phyloP scores from a whole-genome alignment of 2,797 vertebrate genomes.

The Neosilurus mollespiculum region DNA sequence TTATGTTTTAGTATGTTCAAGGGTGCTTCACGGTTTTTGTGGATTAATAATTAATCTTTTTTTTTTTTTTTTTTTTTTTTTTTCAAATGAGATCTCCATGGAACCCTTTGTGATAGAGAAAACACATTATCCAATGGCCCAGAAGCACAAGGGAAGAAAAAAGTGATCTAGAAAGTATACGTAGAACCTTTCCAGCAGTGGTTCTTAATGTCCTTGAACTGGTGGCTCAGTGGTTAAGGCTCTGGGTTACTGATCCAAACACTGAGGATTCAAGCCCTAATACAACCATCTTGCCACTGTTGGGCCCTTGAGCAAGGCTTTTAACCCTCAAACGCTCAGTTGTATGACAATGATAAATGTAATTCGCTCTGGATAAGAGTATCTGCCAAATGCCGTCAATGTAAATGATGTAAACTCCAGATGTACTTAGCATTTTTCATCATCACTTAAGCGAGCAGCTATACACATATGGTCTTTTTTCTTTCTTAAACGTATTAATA shows the following conservation, averaged over 20 bases:
- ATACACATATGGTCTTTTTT: not conserved
- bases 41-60: not conserved
- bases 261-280: too few species aligned
- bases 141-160: not conserved
- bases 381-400: too few species aligned
- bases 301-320: too few species aligned
- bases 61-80: not conserved
- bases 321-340: too few species aligned
- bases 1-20: not conserved
- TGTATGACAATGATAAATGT: too few species aligned
- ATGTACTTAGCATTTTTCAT: not conserved
- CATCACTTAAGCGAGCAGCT: not conserved
- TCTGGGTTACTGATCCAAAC: too few species aligned
- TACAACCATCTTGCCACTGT: too few species aligned
- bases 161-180: too few species aligned
- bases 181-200: not conserved
- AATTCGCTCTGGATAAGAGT: too few species aligned
- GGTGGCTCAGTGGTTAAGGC: too few species aligned
- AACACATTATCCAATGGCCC: not conserved
- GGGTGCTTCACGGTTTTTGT: too few species aligned
- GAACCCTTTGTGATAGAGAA: not conserved
- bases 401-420: too few species aligned
- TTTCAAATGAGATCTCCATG: not conserved
- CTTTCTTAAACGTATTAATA: not conserved
- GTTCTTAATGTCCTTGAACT: not conserved